A percentile compares a stretch with the other conserved stretches of the same genome.
phyloP scores from a whole-genome alignment of 2,797 vertebrate genomes.

The Holocentrus rufus region DNA sequence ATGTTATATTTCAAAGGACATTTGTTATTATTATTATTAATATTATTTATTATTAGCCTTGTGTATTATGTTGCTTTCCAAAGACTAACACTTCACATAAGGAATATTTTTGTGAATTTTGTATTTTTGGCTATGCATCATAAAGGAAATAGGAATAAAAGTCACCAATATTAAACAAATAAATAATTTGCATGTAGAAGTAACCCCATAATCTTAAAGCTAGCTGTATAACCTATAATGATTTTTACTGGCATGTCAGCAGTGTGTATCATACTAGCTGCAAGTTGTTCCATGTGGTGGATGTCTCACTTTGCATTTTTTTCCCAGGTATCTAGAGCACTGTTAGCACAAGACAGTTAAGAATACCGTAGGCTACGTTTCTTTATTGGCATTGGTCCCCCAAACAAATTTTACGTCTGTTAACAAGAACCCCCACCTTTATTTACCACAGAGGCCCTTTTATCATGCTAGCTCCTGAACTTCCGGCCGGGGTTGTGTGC shows the following conservation, averaged over 20 bases:
- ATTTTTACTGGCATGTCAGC: too few species aligned
- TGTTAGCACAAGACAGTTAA: conserved; percentile 28
- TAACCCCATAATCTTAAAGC: neutral
- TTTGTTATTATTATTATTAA: neutral
- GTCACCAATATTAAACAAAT: too few species aligned
- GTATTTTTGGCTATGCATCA: too few species aligned
- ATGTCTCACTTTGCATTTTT: neutral
- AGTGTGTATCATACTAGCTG: neutral
- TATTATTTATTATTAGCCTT: neutral
- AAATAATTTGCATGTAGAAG: neutral
- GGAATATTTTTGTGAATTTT: too few species aligned
- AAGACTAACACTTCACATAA: too few species aligned
- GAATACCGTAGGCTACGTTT: conserved; percentile 29
- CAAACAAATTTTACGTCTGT: conserved; percentile 28
- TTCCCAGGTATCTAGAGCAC: neutral
- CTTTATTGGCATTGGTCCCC: conserved; percentile 20
- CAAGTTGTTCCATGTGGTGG: neutral
- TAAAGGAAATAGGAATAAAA: too few species aligned
- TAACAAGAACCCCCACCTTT: conserved; percentile 53
- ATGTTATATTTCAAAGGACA: neutral
- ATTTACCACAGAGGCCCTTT: conserved; percentile 60
- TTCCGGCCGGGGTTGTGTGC: conserved; percentile 53
- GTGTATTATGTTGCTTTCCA: neutral
- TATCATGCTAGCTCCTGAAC: conserved; percentile 52
- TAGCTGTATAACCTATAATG: neutral